Conservation (phyloP, 2,113 vertebrate species). For the Tiliqua scincoides region DNA sequence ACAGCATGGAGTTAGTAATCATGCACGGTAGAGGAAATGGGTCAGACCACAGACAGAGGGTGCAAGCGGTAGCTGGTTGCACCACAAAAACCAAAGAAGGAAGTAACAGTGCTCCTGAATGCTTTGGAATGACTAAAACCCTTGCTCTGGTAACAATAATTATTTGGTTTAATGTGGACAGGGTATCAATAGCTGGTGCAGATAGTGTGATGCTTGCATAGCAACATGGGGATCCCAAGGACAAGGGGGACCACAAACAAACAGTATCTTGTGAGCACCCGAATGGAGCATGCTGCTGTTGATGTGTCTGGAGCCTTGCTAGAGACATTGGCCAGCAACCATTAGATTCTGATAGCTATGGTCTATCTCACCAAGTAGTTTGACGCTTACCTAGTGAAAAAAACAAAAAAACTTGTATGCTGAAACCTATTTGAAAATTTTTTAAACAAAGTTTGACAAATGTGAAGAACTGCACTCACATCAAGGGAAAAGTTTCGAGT, state of each 20-base stretch:
- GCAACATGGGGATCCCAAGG: not conserved
- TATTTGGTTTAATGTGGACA: not conserved
- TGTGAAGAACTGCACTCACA: no score
- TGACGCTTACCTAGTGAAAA: no score
- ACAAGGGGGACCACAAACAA: not conserved
- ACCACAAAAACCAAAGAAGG: not conserved
- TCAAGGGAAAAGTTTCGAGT: no score
- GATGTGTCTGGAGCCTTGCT: not conserved
- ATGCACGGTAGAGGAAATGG: not conserved
- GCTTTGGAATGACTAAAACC: not conserved
- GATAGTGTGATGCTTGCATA: not conserved
- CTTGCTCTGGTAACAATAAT: not conserved
- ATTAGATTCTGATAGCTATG: no score
- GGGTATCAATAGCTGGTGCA: not conserved
- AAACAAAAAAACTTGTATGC: no score
- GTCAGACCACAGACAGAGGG: not conserved
- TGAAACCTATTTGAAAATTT: no score
- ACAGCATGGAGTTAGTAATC: not conserved
- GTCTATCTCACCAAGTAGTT: no score
- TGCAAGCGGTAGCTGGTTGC: not conserved
- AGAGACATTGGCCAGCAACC: no score
- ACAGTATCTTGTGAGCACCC: not conserved
- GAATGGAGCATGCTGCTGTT: not conserved
- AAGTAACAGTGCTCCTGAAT: not conserved
- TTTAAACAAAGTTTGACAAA: no score